These are phyloP conservation scores for Lithophane socia DNA, from an alignment of 2,888 invertebrate species.

Conservation along the genomic window DNA sequence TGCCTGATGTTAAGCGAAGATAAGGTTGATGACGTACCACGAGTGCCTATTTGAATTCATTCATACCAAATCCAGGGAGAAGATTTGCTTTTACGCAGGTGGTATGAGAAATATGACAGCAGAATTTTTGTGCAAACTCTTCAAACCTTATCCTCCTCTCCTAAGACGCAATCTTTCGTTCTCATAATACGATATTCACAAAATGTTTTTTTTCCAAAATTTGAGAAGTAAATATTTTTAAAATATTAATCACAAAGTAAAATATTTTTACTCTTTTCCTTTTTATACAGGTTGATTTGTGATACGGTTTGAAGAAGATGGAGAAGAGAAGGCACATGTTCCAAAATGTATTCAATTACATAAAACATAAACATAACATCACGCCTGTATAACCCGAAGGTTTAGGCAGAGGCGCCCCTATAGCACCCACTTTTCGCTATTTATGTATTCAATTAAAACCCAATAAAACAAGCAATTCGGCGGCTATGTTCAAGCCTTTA, in stretches of 20 bases:
- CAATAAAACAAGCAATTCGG: neutral
- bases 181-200: neutral
- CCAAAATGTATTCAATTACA: neutral
- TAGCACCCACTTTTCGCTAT: neutral
- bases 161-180: neutral
- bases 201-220: too few relatives aligned
- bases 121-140: neutral
- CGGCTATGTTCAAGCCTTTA: neutral
- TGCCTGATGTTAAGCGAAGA: conserved; percentile 16
- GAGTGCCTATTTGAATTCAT: neutral
- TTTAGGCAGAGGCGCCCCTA: neutral
- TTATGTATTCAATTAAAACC: neutral
- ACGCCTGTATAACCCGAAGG: neutral
- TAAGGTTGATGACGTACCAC: conserved; percentile 6
- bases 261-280: too few relatives aligned
- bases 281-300: neutral
- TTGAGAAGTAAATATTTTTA: neutral
- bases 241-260: too few relatives aligned
- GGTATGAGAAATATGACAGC: neutral
- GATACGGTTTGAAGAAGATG: neutral
- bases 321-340: neutral
- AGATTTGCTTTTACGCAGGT: neutral
- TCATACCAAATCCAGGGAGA: neutral
- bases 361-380: neutral
- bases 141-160: too few relatives aligned